These are phyloP conservation scores for Esperia sulphurella DNA, from an alignment of 2,888 invertebrate genomes.

Conservation along the genomic window DNA sequence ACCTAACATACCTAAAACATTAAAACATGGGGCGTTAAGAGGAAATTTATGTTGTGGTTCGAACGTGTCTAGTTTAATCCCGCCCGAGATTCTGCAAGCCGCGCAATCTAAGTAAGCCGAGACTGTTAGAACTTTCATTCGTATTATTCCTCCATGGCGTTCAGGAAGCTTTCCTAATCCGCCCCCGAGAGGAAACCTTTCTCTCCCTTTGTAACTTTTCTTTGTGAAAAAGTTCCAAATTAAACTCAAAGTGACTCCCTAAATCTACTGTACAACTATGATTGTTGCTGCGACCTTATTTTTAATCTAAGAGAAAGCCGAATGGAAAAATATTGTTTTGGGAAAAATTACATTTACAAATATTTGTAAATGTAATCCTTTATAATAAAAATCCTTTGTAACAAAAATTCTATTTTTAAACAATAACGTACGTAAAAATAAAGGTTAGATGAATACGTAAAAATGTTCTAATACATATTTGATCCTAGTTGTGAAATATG, in stretches of 20 bases:
- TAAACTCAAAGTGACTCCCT: constrained; percentile 32
- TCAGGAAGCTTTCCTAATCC: constrained; percentile 51
- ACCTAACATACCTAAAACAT: constrained; percentile 17
- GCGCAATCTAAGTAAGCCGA: constrained; percentile 11
- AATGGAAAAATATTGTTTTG: not conserved
- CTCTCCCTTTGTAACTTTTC: constrained; percentile 39
- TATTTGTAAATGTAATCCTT: too few species aligned
- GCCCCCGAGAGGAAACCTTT: constrained; percentile 44
- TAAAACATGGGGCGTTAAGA: constrained; percentile 40
- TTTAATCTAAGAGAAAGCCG: not conserved
- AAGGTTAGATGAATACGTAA: too few species aligned
- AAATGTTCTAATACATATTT: too few species aligned
- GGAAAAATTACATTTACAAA: not conserved
- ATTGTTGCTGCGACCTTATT: constrained; percentile 7
- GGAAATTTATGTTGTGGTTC: constrained; percentile 60
- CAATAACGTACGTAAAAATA: too few species aligned
- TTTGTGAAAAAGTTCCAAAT: constrained; percentile 25
- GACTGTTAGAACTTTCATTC: constrained; percentile 26
- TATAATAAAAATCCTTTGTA: too few species aligned
- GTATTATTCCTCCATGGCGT: constrained; percentile 22
- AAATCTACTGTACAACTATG: constrained; percentile 33
- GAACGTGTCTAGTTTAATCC: constrained; percentile 65
- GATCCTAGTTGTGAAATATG: too few species aligned
- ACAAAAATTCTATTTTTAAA: too few species aligned
- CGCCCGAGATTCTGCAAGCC: constrained; percentile 16